Base-by-base conservation (phyloP, 2,113 vertebrate genomes). In the Xenotilapia leptura region DNA sequence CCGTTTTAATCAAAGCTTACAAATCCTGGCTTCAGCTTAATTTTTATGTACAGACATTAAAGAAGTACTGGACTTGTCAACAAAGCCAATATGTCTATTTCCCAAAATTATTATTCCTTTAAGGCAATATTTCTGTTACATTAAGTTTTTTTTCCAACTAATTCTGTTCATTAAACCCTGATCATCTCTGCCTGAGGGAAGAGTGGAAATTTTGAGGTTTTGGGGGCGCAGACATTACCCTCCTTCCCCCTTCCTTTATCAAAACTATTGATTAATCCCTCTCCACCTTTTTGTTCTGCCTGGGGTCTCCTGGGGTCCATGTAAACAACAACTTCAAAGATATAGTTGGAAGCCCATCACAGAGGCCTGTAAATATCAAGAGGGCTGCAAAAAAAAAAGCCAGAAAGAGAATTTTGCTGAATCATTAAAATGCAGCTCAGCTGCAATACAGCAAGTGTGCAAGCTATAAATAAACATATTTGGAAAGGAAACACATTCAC, bases 361-460 rank as follows among this genome's bases (percentile, higher is more conserved):
- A 84, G 19, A 81, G 36, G 45, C 31, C 40, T 82, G 82, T 51
- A 83, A 81, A 83, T 88, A 77, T 79, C 84, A 85, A 68, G 83
- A 75, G 58, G 31, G 17, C 60, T 70, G 82, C 11, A 75, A 83
- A 84, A 83, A 51, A 80, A 80, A 82, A 15, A 58, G 84, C 68
- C 81, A 88, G 79, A 70, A 86, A 79, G 40, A 58, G 51, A 54
- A 26, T 88, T 89, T 91, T 87, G 91, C 90, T 68, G 88, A 90
- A 54, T 92, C 90, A 89, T 80, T 81, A 42, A 92, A 92, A 86
- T 83, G 73, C 87, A 85, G 33, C 75, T 87, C 54, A 80, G 68
- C 85, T 85, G 91, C 90, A 92, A 56, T 73, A 85, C 53, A 85
- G 90, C 28, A 62, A 65, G 26, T 85, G 75, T 82, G 84, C 68